These are phyloP conservation scores for Mus spretus DNA, from an alignment of 2,797 vertebrate genomes.

Conservation along the genomic window DNA sequence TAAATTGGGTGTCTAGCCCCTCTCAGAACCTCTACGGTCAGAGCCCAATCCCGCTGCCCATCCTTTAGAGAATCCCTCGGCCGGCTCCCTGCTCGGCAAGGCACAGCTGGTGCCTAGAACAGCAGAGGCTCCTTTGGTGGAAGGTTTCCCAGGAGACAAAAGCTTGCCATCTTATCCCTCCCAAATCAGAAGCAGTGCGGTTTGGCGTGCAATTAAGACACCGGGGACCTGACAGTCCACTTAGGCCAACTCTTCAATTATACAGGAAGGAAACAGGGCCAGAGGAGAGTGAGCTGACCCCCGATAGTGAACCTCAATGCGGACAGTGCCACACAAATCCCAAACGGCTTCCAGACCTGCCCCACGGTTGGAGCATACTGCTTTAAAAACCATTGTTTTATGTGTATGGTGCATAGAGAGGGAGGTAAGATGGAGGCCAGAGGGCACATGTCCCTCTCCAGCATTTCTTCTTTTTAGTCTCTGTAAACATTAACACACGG, in stretches of 20 bases:
- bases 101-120: not conserved
- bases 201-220: not conserved
- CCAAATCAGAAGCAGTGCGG: not conserved
- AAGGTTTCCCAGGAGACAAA: conserved; percentile 10
- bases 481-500: not conserved
- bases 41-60: not conserved
- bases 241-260: not conserved
- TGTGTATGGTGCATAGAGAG: not conserved
- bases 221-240: not conserved
- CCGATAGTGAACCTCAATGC: not conserved
- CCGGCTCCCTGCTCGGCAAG: not conserved
- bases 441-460: not conserved
- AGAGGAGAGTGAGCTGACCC: not conserved
- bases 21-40: not conserved
- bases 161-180: not conserved
- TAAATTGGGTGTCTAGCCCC: not conserved
- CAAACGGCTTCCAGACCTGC: not conserved
- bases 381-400: not conserved
- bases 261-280: not conserved
- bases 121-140: not conserved
- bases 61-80: not conserved
- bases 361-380: no score
- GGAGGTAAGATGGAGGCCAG: not conserved
- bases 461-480: not conserved
- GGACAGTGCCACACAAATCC: not conserved